Evolutionary conservation across 2,888 invertebrate genomes (phyloP).

Genomic region (Pachycephus smyrnensis): DNA sequence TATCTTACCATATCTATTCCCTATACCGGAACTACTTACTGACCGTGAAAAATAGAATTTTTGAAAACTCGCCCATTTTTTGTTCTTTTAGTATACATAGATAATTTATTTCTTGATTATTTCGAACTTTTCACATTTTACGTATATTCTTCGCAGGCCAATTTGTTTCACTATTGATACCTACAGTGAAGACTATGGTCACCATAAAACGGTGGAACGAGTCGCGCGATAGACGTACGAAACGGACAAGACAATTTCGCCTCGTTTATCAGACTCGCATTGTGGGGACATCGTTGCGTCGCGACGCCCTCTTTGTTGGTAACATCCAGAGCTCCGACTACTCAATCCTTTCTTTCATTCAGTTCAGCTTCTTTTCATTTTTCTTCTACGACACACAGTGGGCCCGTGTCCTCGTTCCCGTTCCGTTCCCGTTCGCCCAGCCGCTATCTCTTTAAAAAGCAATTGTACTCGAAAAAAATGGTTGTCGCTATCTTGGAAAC

Average conservation of each 20-base stretch:
- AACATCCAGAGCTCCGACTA: slow-evolving; percentile 57
- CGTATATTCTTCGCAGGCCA: neutral
- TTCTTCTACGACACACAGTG: slow-evolving; percentile 33
- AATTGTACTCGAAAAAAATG: slow-evolving; percentile 53
- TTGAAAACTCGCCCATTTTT: slow-evolving; percentile 9
- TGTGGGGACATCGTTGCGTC: slow-evolving; percentile 55
- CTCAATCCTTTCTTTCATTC: slow-evolving; percentile 65
- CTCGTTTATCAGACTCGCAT: slow-evolving; percentile 65
- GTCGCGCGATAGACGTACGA: slow-evolving; percentile 32
- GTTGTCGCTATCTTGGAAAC: slow-evolving; percentile 44
- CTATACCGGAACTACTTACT: neutral
- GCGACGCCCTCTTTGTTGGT: slow-evolving; percentile 64
- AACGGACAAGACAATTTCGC: slow-evolving; percentile 60
- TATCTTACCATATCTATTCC: neutral
- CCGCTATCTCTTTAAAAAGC: slow-evolving; percentile 50
- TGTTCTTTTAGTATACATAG: neutral
- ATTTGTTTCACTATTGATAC: neutral
- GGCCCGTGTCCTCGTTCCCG: slow-evolving; percentile 24
- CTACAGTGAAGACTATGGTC: neutral
- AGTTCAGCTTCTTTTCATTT: slow-evolving; percentile 57
- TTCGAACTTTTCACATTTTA: neutral
- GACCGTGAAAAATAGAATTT: neutral
- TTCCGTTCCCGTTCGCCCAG: slow-evolving; percentile 26
- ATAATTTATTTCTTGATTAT: neutral
- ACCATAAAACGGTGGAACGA: neutral